These are phyloP conservation scores for Hapalemur alaotrensis DNA, from an alignment of 2,797 vertebrate species.

Conservation along the genomic window DNA sequence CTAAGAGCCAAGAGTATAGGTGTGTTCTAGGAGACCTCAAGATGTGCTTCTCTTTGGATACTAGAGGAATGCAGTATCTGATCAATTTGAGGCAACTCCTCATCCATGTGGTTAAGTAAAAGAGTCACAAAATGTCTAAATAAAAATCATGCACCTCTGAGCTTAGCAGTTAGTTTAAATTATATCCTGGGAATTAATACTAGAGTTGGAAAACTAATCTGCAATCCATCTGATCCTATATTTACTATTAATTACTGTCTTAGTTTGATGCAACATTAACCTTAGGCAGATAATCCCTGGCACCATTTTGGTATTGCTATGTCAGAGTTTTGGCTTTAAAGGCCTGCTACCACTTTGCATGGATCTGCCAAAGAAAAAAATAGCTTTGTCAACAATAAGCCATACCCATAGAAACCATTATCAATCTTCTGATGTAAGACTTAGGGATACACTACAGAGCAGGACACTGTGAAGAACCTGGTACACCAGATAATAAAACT, in stretches of 20 bases:
- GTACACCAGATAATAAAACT: not conserved
- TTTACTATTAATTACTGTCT: not conserved
- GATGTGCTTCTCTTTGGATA: not conserved
- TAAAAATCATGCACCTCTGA: not conserved
- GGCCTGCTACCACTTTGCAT: not conserved
- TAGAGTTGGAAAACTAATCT: not conserved
- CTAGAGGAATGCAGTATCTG: not conserved
- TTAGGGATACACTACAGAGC: not conserved
- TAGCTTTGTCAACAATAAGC: not conserved
- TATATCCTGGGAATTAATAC: not conserved
- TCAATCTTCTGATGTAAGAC: not conserved
- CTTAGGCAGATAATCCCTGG: not conserved
- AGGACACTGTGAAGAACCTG: not conserved
- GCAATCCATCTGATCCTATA: not conserved
- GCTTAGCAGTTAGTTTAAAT: not conserved
- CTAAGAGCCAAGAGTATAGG: not conserved
- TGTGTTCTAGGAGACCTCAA: not conserved
- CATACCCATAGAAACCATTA: not conserved
- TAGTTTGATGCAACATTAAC: not conserved
- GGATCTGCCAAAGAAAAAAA: constrained; percentile 2
- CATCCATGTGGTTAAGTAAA: not conserved
- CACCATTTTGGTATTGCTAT: not conserved
- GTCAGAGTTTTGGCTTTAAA: not conserved
- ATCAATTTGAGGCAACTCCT: not conserved
- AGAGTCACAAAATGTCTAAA: not conserved